phyloP scores from a whole-genome alignment of 2,797 vertebrate genomes.

The Lepilemur ruficaudatus region DNA sequence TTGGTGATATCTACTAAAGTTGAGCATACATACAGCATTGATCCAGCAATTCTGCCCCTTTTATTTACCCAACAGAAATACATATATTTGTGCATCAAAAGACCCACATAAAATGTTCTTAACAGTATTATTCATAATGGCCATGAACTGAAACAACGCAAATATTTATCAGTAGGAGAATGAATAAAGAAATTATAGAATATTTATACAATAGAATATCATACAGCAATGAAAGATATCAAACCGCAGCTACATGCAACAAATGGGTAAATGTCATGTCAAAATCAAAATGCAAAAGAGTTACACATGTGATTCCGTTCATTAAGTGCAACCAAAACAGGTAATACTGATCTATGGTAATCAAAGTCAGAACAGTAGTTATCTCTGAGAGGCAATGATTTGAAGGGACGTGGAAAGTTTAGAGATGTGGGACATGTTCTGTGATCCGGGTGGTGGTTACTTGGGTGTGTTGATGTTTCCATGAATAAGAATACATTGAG shows the following conservation, averaged over 20 bases:
- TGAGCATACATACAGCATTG: neutral
- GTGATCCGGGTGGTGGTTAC: neutral
- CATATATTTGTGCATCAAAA: neutral
- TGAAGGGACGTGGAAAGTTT: neutral
- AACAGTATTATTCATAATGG: neutral
- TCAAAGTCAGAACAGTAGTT: neutral
- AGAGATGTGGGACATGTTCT: neutral
- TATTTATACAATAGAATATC: neutral
- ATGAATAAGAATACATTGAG: neutral
- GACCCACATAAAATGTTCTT: neutral
- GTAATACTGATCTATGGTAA: neutral
- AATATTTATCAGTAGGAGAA: neutral
- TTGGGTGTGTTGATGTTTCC: neutral
- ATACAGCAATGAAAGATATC: neutral
- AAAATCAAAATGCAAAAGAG: neutral
- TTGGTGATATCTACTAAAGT: neutral
- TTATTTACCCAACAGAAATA: neutral
- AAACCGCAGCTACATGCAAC: neutral
- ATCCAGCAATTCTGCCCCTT: neutral
- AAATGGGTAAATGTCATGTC: neutral
- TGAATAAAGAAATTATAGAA: neutral
- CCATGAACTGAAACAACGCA: neutral
- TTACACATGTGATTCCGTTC: neutral
- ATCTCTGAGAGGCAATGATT: neutral
- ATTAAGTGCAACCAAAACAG: neutral